Evolutionary conservation across 2,888 invertebrate genomes (phyloP).

Genomic region (Leucoma salicis): DNA sequence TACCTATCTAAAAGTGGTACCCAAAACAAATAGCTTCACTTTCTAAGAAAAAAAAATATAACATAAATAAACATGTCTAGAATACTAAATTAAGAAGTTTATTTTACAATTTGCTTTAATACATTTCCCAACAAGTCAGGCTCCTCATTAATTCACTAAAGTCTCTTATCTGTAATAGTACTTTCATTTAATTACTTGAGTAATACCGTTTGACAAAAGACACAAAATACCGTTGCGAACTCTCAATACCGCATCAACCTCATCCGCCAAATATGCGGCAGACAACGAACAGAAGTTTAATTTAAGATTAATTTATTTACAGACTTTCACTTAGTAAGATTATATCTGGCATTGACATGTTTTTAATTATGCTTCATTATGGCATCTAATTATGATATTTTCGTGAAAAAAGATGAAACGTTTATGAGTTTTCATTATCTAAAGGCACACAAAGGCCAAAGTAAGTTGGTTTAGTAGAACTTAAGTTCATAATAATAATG

Average conservation of each 20-base stretch:
- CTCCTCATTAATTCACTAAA: constrained; percentile 4
- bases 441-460: neutral
- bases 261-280: neutral
- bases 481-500: constrained; percentile 5
- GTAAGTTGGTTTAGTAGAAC: neutral
- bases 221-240: neutral
- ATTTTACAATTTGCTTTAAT: constrained; percentile 5
- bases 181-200: constrained; percentile 9
- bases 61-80: neutral
- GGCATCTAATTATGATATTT: neutral
- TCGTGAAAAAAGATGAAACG: neutral
- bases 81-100: neutral
- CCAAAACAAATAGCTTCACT: too few species aligned
- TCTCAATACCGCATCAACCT: constrained; percentile 3
- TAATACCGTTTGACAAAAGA: constrained; percentile 9
- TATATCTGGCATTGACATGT: constrained; percentile 7
- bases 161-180: neutral
- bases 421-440: neutral
- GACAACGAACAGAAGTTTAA: constrained; percentile 1
- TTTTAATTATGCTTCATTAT: constrained; percentile 3
- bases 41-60: too few species aligned
- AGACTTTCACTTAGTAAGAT: constrained; percentile 1
- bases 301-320: neutral
- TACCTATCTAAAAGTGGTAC: too few species aligned
- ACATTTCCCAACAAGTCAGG: constrained; percentile 2